Base-by-base conservation (phyloP, 2,888 invertebrate species). In the Rhaphigaster nebulosa region DNA sequence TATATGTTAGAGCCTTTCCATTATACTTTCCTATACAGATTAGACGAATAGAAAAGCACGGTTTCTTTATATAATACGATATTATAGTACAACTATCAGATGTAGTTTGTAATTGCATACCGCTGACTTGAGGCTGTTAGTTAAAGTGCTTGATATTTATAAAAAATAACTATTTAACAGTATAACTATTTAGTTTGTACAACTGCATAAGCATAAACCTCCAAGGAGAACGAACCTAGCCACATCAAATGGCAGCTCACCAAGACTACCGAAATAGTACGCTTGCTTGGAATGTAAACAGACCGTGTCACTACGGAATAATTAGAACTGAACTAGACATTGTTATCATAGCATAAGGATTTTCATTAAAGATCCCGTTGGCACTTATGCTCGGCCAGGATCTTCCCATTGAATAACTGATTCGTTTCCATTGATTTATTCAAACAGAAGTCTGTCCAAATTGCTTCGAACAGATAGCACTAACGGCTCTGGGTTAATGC, bases 241-340 rank as follows among this genome's bases (percentile, higher is more conserved):
- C 70, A 8, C 70, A 38, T 34, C 18, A 20, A 76, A 76, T 76
- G 70, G 70, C 70, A 76, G 8, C 70, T 23, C 34, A 76, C 70
- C 70, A 76, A 76, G 34, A 76, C 34, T 23, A 38, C 38, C 8
- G 34, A 76, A 76, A 76, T 76, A 76, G 70, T 34, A 15, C 38
- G 38, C 70, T 76, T 38, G 2, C 34, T 76, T 38, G 70, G 70
- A 76, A 76, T 76, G 70, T 76, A 76, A 76, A 76, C 70, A 76
- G 70, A 76, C 70, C 70, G 70, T 76, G 70, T 76, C 70, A 76
- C 70, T 76, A 26, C 20, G 38, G 38, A 76, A 76, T 76, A 76
- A 76, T 76, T 76, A 76, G 70, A 76, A 76, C 34, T 76, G 70
- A 76, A 76, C 26, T 38, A 20, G 38, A 76, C 70, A 76, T 76